Percentiles rank a stretch among this genome's conserved stretches.
Evolutionary conservation across 2,113 vertebrate genomes (phyloP).

Genomic region (Alaudala cheleensis): DNA sequence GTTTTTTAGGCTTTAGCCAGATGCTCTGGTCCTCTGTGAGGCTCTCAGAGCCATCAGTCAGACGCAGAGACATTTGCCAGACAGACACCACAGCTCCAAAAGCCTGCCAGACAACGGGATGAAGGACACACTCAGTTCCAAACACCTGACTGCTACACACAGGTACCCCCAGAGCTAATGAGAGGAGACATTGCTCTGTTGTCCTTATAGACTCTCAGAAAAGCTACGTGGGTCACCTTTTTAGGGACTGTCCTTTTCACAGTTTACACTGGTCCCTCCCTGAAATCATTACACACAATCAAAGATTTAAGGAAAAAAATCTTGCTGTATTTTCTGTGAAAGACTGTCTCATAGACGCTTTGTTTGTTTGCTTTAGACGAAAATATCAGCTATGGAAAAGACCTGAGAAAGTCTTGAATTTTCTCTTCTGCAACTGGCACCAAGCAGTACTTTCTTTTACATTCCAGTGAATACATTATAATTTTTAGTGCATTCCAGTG

Average conservation of each 20-base stretch:
- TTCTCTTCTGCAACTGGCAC: not conserved
- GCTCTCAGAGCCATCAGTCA: not conserved
- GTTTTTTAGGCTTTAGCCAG: not conserved
- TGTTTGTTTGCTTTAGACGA: not conserved
- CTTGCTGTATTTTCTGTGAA: not conserved
- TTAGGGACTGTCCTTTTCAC: not conserved
- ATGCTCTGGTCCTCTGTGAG: not conserved
- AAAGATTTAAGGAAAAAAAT: not conserved
- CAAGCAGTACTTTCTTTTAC: not conserved
- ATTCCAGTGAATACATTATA: not conserved
- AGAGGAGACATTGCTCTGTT: not conserved
- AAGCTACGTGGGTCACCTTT: not conserved
- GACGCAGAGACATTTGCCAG: fast-evolving
- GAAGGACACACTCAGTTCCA: fast-evolving
- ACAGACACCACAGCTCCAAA: not conserved
- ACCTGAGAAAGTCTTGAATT: not conserved
- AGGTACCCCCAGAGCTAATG: not conserved
- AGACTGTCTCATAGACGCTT: not conserved
- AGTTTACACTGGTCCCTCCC: not conserved
- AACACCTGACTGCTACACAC: not conserved
- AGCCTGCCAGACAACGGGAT: not conserved
- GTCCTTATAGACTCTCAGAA: not conserved
- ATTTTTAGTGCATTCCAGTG: not conserved
- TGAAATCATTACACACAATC: not conserved
- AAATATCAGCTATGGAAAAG: not conserved